Percentiles rank a stretch among this genome's conserved stretches.
Conservation (phyloP, 2,888 invertebrate genomes). For the Pegoplata infirma region DNA sequence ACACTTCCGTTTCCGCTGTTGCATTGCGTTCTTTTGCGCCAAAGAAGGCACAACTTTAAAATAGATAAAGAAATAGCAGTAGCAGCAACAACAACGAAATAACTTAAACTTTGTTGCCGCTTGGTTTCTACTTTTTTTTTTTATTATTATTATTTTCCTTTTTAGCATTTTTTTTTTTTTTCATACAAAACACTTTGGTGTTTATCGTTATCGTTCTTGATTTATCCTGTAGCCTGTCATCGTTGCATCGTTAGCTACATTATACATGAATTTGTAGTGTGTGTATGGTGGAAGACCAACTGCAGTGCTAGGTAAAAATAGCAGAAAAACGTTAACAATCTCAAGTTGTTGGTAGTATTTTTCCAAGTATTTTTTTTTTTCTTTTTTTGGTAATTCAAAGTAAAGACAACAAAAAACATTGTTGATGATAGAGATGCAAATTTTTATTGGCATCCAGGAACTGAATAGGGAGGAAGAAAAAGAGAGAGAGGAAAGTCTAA, state of each 20-base stretch:
- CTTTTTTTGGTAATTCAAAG: conserved; percentile 34
- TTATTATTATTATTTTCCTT: conserved; percentile 21
- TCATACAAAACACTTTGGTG: conserved; percentile 61
- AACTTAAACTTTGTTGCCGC: conserved; percentile 54
- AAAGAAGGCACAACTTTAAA: conserved; percentile 40
- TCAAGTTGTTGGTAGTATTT: conserved; percentile 30
- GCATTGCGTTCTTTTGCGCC: conserved; percentile 56
- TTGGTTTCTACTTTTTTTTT: conserved; percentile 22
- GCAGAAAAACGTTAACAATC: conserved; percentile 60
- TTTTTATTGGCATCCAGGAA: conserved; percentile 58
- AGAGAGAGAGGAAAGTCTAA: conserved; percentile 18
- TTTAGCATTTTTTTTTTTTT: conserved; percentile 45
- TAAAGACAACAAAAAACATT: conserved; percentile 23
- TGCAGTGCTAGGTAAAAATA: conserved; percentile 39
- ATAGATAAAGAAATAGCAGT: conserved; percentile 45
- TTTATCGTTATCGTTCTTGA: conserved; percentile 66
- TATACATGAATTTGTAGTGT: too few relatives aligned
- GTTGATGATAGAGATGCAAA: conserved; percentile 63
- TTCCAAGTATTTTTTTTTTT: conserved; percentile 1
- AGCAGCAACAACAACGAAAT: conserved; percentile 22
- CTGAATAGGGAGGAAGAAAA: conserved; percentile 31
- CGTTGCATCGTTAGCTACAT: conserved; percentile 66
- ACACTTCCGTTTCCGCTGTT: conserved; percentile 63
- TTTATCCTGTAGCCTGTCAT: conserved; percentile 67
- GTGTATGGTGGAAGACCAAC: conserved; percentile 33